These are phyloP conservation scores for Nipponia nippon DNA, from an alignment of 2,113 vertebrate genomes.

Conservation along the genomic window DNA sequence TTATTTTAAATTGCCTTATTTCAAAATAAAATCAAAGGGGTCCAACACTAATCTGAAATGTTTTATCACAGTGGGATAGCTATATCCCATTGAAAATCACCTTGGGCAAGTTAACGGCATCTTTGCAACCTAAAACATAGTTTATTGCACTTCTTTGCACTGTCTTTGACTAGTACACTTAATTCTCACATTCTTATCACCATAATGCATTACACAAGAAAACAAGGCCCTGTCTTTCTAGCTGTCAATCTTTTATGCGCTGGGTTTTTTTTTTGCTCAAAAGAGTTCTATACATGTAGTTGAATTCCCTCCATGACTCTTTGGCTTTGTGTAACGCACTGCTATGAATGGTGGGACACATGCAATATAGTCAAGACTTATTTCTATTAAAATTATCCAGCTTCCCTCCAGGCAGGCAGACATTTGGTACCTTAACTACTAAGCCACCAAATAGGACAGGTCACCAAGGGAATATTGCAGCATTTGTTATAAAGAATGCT, in stretches of 20 bases:
- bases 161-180: background rate
- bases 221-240: background rate
- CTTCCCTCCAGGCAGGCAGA: background rate
- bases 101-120: background rate
- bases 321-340: background rate
- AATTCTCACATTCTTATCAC: background rate
- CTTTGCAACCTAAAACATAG: background rate
- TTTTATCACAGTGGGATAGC: background rate
- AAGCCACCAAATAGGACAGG: background rate
- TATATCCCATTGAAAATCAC: background rate
- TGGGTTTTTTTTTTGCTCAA: background rate
- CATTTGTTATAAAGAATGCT: background rate
- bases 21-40: background rate
- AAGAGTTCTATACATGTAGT: background rate
- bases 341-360: background rate
- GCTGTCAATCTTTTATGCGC: background rate
- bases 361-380: background rate
- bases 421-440: background rate
- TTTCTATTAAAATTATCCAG: background rate
- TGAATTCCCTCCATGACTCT: background rate
- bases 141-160: background rate
- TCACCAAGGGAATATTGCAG: background rate
- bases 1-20: constrained; percentile 1
- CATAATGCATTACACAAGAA: background rate
- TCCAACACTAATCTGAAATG: background rate